Base-by-base conservation (phyloP, 2,113 vertebrate species). In the Festucalex cinctus region DNA sequence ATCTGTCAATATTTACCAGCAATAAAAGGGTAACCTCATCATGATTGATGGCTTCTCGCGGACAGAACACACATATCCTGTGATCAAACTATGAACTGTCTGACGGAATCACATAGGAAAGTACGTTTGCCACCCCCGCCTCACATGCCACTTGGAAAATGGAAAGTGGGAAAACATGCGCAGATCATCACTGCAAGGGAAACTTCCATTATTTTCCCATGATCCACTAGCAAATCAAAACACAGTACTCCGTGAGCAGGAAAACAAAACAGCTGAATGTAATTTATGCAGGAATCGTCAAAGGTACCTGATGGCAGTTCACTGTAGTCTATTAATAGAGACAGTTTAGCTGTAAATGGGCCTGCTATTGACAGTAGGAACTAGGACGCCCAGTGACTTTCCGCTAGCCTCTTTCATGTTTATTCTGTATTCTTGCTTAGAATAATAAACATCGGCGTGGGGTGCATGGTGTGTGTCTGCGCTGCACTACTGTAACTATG, bases 261-360 rank as follows among this genome's bases (percentile, higher is more conserved):
- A 44, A 71, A 65, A 57, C 39, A 58, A 67, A 76, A 6, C 9
- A 48, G 75, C 69, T 57, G 67, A 24, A 14, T 53, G 63, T 76
- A 76, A 81, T 84, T 83, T 70, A 79, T 68, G 70, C 6, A 53
- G 67, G 71, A 39, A 74, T 22, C 68, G 86, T 86, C 85, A 79
- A 83, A 85, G 83, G 39, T 76, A 86, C 81, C 80, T 78, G 78
- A 85, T 82, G 83, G 83, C 83, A 81, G 80, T 78, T 73, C 77
- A 53, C 66, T 17, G 60, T 63, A 59, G 79, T 63, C 88, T 88
- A 86, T 86, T 87, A 88, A 87, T 87, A 87, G 82, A 85, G 73
- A 68, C 19, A 17, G 35, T 74, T 73, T 81, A 70, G 74, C 78
- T 78, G 75, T 74, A 78, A 82, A 84, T 72, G 79, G 80, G 78